Conservation (phyloP, 2,888 invertebrate species). For the Hybos culiciformis region DNA sequence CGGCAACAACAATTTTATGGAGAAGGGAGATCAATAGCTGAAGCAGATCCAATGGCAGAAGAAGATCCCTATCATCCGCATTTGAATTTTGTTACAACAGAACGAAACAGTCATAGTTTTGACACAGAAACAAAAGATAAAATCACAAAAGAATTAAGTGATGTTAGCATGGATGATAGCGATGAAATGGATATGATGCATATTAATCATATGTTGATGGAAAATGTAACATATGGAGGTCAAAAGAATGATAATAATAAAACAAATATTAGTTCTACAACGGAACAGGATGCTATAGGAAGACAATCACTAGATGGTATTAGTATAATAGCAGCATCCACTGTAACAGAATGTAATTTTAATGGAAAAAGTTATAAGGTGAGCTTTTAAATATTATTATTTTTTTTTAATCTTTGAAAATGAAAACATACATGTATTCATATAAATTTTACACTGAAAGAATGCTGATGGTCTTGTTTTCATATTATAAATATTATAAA, state of each 20-base stretch:
- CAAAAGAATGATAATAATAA: slow-evolving; percentile 6
- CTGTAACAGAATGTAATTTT: slow-evolving; percentile 34
- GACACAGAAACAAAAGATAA: slow-evolving; percentile 12
- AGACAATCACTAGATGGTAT: slow-evolving; percentile 23
- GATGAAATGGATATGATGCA: slow-evolving; percentile 21
- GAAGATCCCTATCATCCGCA: slow-evolving; percentile 11
- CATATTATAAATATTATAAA: too few relatives aligned
- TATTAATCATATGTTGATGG: slow-evolving; percentile 3
- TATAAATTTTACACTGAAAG: too few relatives aligned
- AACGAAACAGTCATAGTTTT: slow-evolving; percentile 12
- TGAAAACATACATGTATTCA: too few relatives aligned
- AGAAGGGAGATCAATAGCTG: slow-evolving; percentile 23
- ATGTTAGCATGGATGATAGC: slow-evolving; percentile 60
- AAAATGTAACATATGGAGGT: neutral
- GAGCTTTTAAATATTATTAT: slow-evolving; percentile 12
- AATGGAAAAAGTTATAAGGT: slow-evolving; percentile 41
- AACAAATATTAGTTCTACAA: neutral
- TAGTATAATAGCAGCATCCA: slow-evolving; percentile 25
- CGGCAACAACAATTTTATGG: slow-evolving; percentile 16
- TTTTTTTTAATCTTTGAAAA: slow-evolving; percentile 1
- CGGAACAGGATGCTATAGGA: slow-evolving; percentile 20
- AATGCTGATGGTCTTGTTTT: too few relatives aligned
- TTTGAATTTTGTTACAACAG: slow-evolving; percentile 21
- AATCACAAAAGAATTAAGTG: slow-evolving; percentile 48
- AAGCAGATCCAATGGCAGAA: slow-evolving; percentile 15